Conservation (phyloP, 2,888 invertebrate species). For the Dorcus parallelipipedus region DNA sequence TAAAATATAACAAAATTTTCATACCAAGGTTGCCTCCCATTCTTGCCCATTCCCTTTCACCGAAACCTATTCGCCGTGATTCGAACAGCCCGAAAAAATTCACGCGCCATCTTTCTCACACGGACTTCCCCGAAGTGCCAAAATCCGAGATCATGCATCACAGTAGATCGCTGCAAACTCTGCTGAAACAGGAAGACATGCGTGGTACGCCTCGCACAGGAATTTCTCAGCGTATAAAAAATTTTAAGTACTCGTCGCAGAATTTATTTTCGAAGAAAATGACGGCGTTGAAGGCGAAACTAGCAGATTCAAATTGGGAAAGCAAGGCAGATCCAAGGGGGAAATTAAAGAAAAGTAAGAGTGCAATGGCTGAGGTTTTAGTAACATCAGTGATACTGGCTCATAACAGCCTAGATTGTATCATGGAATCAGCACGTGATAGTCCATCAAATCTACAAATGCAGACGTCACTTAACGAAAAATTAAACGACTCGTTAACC, state of each 20-base stretch:
- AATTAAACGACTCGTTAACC: neutral
- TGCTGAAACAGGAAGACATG: conserved; percentile 60
- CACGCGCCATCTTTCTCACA: conserved; percentile 32
- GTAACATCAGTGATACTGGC: conserved; percentile 63
- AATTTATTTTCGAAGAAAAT: conserved; percentile 62
- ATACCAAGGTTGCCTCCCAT: conserved; percentile 11
- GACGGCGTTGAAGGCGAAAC: conserved; percentile 56
- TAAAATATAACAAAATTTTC: conserved; percentile 21
- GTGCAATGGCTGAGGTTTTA: conserved; percentile 64
- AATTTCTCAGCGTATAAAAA: conserved; percentile 58
- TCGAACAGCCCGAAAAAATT: conserved; percentile 20
- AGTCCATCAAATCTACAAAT: conserved; percentile 11
- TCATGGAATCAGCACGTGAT: conserved; percentile 51
- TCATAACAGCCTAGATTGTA: conserved; percentile 57
- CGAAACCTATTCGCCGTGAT: too few species aligned
- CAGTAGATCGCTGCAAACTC: conserved; percentile 34
- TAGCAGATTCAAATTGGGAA: conserved; percentile 55
- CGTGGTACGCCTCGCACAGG: conserved; percentile 48
- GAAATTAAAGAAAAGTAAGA: conserved; percentile 47
- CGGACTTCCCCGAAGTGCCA: conserved; percentile 25
- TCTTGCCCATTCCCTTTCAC: conserved; percentile 12
- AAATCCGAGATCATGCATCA: conserved; percentile 22
- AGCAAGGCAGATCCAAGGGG: conserved; percentile 51
- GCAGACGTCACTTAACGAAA: conserved; percentile 14
- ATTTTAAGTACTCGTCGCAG: conserved; percentile 60